Percentiles rank a stretch among this genome's conserved stretches.
Evolutionary conservation across 2,113 vertebrate genomes (phyloP).

Genomic region (Shinisaurus crocodilurus): DNA sequence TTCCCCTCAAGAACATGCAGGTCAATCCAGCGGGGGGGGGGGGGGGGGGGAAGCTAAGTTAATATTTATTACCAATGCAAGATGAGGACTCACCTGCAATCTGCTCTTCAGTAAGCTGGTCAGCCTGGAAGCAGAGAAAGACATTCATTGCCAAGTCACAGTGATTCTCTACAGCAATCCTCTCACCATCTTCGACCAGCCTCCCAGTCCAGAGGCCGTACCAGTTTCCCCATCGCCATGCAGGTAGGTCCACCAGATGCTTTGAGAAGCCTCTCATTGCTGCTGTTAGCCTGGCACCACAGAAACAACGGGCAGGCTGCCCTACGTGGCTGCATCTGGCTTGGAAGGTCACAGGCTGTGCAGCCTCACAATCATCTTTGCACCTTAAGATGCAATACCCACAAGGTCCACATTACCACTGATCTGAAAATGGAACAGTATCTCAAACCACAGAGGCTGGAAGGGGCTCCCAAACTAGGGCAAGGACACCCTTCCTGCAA

Average conservation of each 20-base stretch:
- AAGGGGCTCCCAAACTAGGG: not conserved
- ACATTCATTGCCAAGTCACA: not conserved
- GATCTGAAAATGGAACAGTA: not conserved
- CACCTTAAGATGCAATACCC: not conserved
- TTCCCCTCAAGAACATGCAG: not conserved
- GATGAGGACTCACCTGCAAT: constrained; percentile 83
- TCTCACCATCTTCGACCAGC: not conserved
- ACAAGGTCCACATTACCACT: not conserved
- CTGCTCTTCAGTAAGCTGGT: constrained; percentile 92
- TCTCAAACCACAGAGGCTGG: not conserved
- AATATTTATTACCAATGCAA: too few species aligned
- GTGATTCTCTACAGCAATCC: not conserved
- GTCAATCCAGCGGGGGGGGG: not conserved
- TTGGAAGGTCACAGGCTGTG: not conserved
- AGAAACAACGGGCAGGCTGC: not conserved
- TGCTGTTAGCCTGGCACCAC: not conserved
- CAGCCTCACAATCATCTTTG: not conserved
- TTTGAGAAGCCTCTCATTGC: too few species aligned
- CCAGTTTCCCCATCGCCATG: not conserved
- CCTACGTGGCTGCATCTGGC: not conserved
- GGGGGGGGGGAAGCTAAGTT: too few species aligned
- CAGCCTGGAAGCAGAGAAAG: constrained; percentile 79
- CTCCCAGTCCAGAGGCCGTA: not conserved
- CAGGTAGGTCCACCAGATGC: not conserved
- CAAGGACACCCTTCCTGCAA: too few species aligned